Evolutionary conservation across 2,113 vertebrate species (phyloP), one percentile per base, ranked within the genome.

Genomic region (Anser cygnoides): DNA sequence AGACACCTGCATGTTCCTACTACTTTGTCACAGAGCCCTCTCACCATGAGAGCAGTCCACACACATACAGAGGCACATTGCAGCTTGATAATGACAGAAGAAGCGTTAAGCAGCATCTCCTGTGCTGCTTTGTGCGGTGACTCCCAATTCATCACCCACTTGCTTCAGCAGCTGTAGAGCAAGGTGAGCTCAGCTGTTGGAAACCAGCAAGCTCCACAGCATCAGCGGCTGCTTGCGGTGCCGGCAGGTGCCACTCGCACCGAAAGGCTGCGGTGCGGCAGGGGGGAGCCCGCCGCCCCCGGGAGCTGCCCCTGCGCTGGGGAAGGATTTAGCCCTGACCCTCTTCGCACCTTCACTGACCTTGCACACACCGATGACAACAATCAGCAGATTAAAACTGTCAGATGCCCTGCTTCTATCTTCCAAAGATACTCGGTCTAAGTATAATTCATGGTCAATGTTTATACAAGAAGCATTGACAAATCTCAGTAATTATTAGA

Each of bases 161-260:
- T 79, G 41, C 65, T 65, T n/a, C 63, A 33, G 57, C 74, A 90
- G 61, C 87, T 73, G 87, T 23, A 62, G 63, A 70, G 29, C 37
- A 35, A 43, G 46, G 13, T 29, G 50, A 22, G 28, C n/a, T 33
- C 9, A 7, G 7, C 10, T 18, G 37, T 6, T 31, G 67, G 22
- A 66, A 39, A 3, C 28, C 49, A 65, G 11, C 8, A 10, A 62
- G 41, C 35, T n/a, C 72, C 26, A 4, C 1, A 39, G 11, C 6
- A 52, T 14, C 25, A 29, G 61, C 20, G 82, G 73, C 75, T 88
- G 37, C 46, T 43, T 14, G 20, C 10, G 19, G 70, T 72, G 70
- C 97, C 95, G 93, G 95, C 91, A 98, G 97, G 93, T 97, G 98
- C 95, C 97, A 97, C 78, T 95, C 70, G 81, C 88, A 93, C 77